Evolutionary conservation across 2,888 invertebrate species (phyloP).

Genomic region (Heliconius aoede): DNA sequence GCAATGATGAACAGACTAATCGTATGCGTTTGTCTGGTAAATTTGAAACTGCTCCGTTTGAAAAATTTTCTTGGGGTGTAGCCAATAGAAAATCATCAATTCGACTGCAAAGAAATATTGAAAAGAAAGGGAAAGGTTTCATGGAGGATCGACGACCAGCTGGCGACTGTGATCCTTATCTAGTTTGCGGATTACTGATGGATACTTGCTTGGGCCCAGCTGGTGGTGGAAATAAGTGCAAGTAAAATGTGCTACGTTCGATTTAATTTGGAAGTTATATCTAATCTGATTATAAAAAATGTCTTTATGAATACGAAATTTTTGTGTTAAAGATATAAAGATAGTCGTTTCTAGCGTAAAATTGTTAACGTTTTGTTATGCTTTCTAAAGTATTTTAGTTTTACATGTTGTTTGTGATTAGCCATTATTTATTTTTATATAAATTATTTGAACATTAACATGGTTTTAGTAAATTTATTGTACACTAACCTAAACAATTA

Average conservation of each 20-base stretch:
- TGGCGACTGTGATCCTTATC: slow-evolving; percentile 95
- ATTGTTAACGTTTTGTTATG: slow-evolving; percentile 10
- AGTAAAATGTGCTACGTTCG: slow-evolving; percentile 32
- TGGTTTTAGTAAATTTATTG: slow-evolving; percentile 4
- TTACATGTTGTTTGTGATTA: slow-evolving; percentile 10
- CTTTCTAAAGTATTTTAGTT: background rate
- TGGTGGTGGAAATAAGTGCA: slow-evolving; percentile 45
- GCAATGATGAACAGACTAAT: slow-evolving; percentile 95
- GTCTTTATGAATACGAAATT: background rate
- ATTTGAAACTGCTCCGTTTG: slow-evolving; percentile 97
- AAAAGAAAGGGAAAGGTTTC: slow-evolving; percentile 94
- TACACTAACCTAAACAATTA: background rate
- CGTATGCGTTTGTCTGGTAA: slow-evolving; percentile 95
- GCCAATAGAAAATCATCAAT: slow-evolving; percentile 96
- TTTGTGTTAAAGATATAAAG: background rate
- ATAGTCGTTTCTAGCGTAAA: background rate
- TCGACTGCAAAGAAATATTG: slow-evolving; percentile 94
- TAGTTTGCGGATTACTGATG: slow-evolving; percentile 79
- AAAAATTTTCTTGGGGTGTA: slow-evolving; percentile 94
- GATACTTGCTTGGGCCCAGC: slow-evolving; percentile 67
- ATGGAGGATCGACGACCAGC: slow-evolving; percentile 96
- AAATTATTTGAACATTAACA: background rate
- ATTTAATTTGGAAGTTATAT: background rate
- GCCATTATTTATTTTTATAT: background rate
- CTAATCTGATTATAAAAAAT: background rate